Percentiles rank a stretch among this genome's conserved stretches.
These are phyloP conservation scores for Yoshiicerus persimilis DNA, from an alignment of 1,140 invertebrate genomes.

Conservation along the genomic window DNA sequence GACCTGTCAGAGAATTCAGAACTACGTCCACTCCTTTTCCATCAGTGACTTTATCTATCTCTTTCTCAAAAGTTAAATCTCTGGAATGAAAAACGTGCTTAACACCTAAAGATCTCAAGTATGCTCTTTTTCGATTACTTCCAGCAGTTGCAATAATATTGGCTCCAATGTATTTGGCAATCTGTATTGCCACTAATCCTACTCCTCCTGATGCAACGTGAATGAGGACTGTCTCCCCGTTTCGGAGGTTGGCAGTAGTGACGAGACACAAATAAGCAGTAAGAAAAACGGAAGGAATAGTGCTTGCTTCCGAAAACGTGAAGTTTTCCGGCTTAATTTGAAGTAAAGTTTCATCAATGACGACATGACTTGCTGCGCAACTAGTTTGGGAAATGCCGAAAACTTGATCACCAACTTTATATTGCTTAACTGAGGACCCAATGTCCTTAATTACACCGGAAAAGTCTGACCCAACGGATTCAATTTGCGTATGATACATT, in stretches of 20 bases:
- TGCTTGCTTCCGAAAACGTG: background rate
- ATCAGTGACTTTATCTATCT: conserved; percentile 57
- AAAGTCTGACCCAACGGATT: background rate
- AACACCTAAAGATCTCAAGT: conserved; percentile 9
- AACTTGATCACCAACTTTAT: background rate
- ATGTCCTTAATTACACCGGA: background rate
- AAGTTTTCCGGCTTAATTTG: background rate
- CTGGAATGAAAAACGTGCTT: conserved; percentile 61
- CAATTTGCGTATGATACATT: background rate
- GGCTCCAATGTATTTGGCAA: conserved; percentile 56
- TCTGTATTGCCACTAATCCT: conserved; percentile 62
- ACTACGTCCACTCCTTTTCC: no score
- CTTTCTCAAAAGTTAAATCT: conserved; percentile 60
- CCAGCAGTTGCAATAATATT: conserved; percentile 18
- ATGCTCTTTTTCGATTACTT: conserved; percentile 16
- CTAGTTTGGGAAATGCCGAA: background rate
- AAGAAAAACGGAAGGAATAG: background rate
- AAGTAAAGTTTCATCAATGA: background rate
- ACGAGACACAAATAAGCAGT: conserved; percentile 9
- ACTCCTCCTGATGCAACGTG: conserved; percentile 68
- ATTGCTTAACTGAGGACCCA: background rate
- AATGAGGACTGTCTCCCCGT: conserved; percentile 60
- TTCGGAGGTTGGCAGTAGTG: conserved; percentile 43
- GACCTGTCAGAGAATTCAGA: no score
- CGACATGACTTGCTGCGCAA: background rate